Base-by-base conservation (phyloP, 2,113 vertebrate genomes). In the Emberiza fucata region DNA sequence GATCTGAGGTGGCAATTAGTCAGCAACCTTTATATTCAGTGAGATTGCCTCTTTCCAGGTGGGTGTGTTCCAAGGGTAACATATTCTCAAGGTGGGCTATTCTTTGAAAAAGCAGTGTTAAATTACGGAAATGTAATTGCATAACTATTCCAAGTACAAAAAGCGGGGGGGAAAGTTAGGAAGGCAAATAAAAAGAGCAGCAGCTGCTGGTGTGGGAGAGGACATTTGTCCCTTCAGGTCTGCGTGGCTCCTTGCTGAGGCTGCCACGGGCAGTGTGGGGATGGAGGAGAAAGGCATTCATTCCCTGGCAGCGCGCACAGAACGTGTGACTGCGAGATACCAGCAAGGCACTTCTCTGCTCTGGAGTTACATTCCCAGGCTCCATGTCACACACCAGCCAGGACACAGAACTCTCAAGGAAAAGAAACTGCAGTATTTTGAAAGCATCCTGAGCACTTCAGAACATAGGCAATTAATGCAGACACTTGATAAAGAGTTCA, bases 371-470 rank as follows among this genome's bases (percentile, higher is more conserved):
- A 25, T 54, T 94, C 63, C 79, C 91, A 44, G 72, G n/a, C 42
- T 86, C 51, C 14, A 0, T 70, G 78, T 59, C 70, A 45, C 39
- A 15, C 35, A 59, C 31, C 68, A 54, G 79, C 47, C 23, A 88
- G 88, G 83, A 94, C n/a, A 28, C 63, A 63, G 48, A 2, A n/a
- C 60, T 44, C 80, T 9, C 57, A 78, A 91, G 95, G 73, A 87
- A 90, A 95, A 81, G 84, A 73, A 93, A 77, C 53, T 29, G n/a
- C 61, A 75, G 27, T 27, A 91, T 93, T 97, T 95, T 91, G 92
- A 95, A 96, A 95, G 87, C 53, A 20, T 71, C 82, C 87, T 60
- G 40, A 5, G 7, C 9, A 1, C 80, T 96, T 92, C 17, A 14
- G 56, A 57, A 60, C 57, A 56, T 3, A 78, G 94, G 65, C 3